Conservation (phyloP, 2,113 vertebrate genomes). For the Tretioscincus oriximinensis region DNA sequence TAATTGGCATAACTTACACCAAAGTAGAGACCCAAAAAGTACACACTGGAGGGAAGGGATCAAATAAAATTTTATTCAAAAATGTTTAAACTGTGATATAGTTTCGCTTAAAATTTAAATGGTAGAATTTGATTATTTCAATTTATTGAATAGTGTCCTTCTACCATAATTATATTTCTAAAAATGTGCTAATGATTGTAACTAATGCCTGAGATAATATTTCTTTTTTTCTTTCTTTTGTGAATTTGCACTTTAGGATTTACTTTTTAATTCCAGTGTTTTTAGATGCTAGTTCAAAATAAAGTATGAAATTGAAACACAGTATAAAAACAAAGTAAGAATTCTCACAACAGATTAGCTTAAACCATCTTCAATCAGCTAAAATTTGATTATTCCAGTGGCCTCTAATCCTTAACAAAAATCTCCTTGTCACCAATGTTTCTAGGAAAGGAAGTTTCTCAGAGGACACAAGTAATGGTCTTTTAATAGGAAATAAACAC, state of each 20-base stretch:
- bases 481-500: conserved; percentile 47
- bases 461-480: conserved; percentile 22
- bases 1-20: neutral
- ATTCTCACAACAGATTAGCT: neutral
- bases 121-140: neutral
- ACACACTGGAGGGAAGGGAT: neutral
- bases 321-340: too few species aligned
- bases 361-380: neutral
- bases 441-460: neutral
- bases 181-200: neutral
- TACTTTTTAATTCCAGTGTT: neutral
- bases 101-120: neutral
- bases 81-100: neutral
- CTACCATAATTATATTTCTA: neutral
- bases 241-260: neutral
- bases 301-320: too few species aligned
- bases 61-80: neutral
- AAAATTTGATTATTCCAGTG: neutral
- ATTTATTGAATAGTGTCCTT: neutral
- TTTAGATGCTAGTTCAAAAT: too few species aligned
- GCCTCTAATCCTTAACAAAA: too few species aligned
- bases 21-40: neutral
- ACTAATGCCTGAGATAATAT: neutral
- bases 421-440: too few species aligned
- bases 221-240: neutral